Percentiles rank a stretch among this genome's conserved stretches.
phyloP scores from a whole-genome alignment of 2,797 vertebrate genomes.

The Adelosebastes latens region DNA sequence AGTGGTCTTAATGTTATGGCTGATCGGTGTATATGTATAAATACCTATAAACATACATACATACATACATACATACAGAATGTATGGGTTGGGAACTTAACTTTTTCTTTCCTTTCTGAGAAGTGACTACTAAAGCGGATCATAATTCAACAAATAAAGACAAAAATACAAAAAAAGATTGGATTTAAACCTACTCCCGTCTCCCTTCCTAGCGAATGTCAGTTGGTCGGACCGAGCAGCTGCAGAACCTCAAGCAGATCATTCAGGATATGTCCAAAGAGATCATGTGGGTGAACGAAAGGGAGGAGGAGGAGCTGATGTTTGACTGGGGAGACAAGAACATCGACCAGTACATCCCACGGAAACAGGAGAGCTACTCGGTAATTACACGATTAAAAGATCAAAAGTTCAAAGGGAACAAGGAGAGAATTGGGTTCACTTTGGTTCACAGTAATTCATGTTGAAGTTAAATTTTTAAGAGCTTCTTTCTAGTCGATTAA shows the following conservation, averaged over 20 bases:
- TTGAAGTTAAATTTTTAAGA: neutral
- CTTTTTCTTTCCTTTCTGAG: too few species aligned
- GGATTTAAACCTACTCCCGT: neutral
- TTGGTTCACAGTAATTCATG: neutral
- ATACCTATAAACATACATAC: too few species aligned
- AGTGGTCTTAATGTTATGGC: too few species aligned
- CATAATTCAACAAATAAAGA: too few species aligned
- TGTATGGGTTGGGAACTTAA: too few species aligned
- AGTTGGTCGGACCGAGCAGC: slow-evolving; percentile 84
- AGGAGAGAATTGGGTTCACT: neutral
- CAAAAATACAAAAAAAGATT: too few species aligned
- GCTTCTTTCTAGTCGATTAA: slow-evolving; percentile 9
- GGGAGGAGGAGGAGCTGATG: slow-evolving; percentile 94
- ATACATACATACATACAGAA: too few species aligned
- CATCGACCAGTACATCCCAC: slow-evolving; percentile 87
- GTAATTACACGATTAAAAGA: slow-evolving; percentile 76
- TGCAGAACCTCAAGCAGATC: slow-evolving; percentile 88
- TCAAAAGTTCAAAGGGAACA: neutral
- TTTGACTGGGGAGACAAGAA: slow-evolving; percentile 97
- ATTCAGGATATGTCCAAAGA: slow-evolving; percentile 90
- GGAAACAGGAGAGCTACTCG: slow-evolving; percentile 95
- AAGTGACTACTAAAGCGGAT: too few species aligned
- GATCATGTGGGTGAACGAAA: slow-evolving; percentile 99
- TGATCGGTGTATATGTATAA: too few species aligned
- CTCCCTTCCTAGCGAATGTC: slow-evolving; percentile 85